phyloP scores from a whole-genome alignment of 2,113 vertebrate species.

The Micromys minutus region DNA sequence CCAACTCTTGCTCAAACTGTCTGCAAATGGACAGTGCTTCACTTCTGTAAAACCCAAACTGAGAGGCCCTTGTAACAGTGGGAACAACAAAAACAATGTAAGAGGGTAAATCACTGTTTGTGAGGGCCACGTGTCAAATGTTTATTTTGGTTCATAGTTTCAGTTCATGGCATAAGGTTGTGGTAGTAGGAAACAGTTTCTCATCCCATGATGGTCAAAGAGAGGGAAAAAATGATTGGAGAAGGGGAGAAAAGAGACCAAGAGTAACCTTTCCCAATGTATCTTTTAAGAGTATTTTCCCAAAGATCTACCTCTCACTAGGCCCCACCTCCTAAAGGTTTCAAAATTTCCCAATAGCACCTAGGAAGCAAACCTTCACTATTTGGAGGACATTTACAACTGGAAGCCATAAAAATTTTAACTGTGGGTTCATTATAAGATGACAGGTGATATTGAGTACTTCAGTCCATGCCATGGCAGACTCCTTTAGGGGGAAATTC shows the following conservation, averaged over 20 bases:
- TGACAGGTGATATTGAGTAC: slow-evolving; percentile 29
- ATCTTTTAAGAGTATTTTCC: neutral
- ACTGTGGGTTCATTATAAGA: neutral
- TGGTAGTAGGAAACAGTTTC: neutral
- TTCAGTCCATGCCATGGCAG: neutral
- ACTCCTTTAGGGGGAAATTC: neutral
- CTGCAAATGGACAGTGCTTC: neutral
- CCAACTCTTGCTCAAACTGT: neutral
- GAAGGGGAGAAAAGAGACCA: neutral
- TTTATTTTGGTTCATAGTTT: neutral
- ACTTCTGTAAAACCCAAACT: neutral
- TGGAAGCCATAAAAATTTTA: neutral
- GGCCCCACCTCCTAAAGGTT: neutral
- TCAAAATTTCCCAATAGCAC: neutral
- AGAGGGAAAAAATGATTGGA: neutral
- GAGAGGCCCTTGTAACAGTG: neutral
- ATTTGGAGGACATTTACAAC: neutral
- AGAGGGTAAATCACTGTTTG: neutral
- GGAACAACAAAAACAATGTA: too few relatives aligned
- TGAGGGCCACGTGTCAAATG: neutral
- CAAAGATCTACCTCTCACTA: neutral
- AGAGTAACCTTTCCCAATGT: neutral
- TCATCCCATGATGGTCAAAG: neutral
- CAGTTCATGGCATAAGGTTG: neutral
- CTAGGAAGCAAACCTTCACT: neutral